Base-by-base conservation (phyloP, 2,797 vertebrate species). In the Pangasius djambal region DNA sequence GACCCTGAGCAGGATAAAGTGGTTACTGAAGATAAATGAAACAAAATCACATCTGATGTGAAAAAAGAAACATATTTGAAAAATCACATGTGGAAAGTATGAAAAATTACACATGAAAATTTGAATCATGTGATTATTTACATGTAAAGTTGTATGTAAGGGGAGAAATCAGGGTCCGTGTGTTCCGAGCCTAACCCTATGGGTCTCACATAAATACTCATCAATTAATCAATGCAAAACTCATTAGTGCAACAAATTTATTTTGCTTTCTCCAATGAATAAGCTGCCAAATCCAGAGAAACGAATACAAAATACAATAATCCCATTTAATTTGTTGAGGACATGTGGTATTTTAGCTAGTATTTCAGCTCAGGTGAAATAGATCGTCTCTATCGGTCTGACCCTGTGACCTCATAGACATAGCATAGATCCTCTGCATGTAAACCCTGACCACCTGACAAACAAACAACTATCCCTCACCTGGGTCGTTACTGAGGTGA, bases 151-250 rank as follows among this genome's bases (percentile, higher is more conserved):
- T 34, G 48, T 9, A 25, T 40, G 57, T 40, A 82, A 34, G 16
- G 7, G 6, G 22, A 83, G 22, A 83, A 83, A 83, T 83, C 37
- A 79, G 25, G 22, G 12, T 4, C 91, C 89, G 87, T 87, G 83
- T 88, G 83, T 87, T 87, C 91, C 88, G 89, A 86, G 83, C 90
- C 85, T 70, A 72, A 87, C 91, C 89, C 95, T 94, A 95, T 95
- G 94, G 93, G 92, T 90, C 88, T 91, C 90, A 91, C 91, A 91
- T 91, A 91, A 92, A 94, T 91, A 90, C 89, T 92, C 34, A 85
- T 90, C 92, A 93, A 89, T 95, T 92, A 93, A 89, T 94, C 92
- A 93, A 72, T 90, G 91, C 89, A 90, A 92, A 91, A 88, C 88
- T 94, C 92, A 93, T 94, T 95, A 95, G 90, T 89, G 89, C 91